A percentile compares a stretch with the other conserved stretches of the same genome.
Conservation (phyloP, 2,113 vertebrate genomes). For the Amblyornis subalaris region DNA sequence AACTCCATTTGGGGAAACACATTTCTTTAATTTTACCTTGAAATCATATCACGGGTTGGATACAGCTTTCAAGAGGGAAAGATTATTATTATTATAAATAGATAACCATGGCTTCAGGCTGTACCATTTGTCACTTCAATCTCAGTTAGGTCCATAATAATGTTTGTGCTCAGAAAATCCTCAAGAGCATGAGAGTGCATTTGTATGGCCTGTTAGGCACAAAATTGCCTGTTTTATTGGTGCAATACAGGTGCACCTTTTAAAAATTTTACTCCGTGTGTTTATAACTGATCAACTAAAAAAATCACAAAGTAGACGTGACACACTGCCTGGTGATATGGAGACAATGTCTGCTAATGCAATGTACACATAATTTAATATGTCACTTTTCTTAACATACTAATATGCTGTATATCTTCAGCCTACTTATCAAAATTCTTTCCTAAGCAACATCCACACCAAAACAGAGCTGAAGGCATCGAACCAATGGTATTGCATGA, state of each 20-base stretch:
- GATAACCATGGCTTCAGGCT: not conserved
- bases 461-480: not conserved
- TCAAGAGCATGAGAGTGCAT: constrained; percentile 19
- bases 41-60: not conserved
- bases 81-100: constrained; percentile 35
- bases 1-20: not conserved
- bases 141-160: not conserved
- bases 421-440: not conserved
- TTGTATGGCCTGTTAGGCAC: constrained; percentile 43
- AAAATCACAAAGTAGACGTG: not conserved
- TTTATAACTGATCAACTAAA: not conserved
- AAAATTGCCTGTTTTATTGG: constrained; percentile 35
- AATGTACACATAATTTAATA: not conserved
- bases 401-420: not conserved
- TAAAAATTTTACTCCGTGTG: constrained; percentile 20
- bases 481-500: not conserved
- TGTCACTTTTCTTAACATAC: not conserved
- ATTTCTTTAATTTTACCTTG: constrained; percentile 49
- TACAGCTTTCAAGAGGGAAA: constrained; percentile 7
- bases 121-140: constrained; percentile 22
- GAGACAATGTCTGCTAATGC: not conserved
- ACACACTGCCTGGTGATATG: not conserved
- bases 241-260: constrained; percentile 1
- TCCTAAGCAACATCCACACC: not conserved
- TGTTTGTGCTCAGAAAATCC: constrained; percentile 36